These are phyloP conservation scores for Elephantulus edwardii DNA, from an alignment of 2,113 vertebrate species.

Conservation along the genomic window DNA sequence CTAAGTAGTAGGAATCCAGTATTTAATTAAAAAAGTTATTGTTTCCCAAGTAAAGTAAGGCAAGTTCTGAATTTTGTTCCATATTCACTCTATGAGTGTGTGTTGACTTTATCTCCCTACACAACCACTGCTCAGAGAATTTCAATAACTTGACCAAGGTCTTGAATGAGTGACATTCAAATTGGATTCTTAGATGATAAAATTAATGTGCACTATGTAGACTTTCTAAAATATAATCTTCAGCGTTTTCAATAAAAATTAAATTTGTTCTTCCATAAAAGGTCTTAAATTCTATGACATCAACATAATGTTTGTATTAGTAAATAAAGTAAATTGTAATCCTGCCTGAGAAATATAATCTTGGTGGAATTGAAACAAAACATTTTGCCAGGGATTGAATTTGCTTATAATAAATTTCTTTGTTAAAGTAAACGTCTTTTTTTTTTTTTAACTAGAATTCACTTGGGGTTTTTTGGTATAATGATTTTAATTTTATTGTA, in stretches of 20 bases:
- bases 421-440: neutral
- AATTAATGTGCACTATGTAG: neutral
- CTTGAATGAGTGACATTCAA: neutral
- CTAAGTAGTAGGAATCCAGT: neutral
- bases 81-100: neutral
- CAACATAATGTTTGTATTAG: neutral
- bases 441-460: neutral
- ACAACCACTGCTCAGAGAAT: neutral
- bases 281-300: neutral
- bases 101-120: neutral
- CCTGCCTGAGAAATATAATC: neutral
- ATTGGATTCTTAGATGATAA: neutral
- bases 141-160: neutral
- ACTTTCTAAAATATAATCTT: neutral
- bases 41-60: neutral
- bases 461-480: neutral
- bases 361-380: neutral
- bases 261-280: constrained; percentile 1
- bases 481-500: neutral
- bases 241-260: neutral
- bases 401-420: neutral
- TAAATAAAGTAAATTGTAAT: neutral
- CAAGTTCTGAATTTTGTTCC: constrained; percentile 14
- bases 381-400: neutral
- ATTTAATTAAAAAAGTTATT: neutral